Conservation (phyloP, 2,888 invertebrate genomes). For the Lochmaea crataegi region DNA sequence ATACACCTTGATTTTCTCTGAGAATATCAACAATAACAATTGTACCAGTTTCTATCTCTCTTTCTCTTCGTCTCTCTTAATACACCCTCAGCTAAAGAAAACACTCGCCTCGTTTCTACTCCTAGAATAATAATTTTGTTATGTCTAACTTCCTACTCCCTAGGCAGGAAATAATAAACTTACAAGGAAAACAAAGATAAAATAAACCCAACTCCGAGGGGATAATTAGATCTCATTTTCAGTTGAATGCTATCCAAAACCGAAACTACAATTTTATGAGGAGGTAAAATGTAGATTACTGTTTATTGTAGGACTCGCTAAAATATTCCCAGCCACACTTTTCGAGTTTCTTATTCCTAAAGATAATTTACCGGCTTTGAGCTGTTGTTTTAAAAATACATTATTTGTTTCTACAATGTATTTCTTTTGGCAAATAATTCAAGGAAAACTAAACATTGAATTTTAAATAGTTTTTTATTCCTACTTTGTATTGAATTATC, state of each 20-base stretch:
- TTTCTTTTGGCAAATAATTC: background rate
- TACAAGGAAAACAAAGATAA: conserved; percentile 36
- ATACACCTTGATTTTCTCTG: conserved; percentile 16
- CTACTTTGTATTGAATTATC: too few relatives aligned
- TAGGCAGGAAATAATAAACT: conserved; percentile 34
- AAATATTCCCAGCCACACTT: conserved; percentile 6
- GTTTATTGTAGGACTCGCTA: conserved; percentile 12
- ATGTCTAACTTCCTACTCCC: conserved; percentile 34
- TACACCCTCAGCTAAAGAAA: conserved; percentile 23
- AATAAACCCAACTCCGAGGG: conserved; percentile 28
- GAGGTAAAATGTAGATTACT: conserved; percentile 18
- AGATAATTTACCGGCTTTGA: background rate
- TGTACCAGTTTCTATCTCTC: background rate
- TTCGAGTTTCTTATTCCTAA: background rate
- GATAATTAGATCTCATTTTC: conserved; percentile 34
- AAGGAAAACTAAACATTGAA: background rate
- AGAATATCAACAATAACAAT: conserved; percentile 29
- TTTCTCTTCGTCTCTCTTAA: background rate
- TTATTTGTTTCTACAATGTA: background rate
- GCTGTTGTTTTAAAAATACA: background rate
- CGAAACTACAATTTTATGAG: conserved; percentile 19
- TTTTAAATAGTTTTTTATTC: too few relatives aligned
- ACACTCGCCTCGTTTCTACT: conserved; percentile 25
- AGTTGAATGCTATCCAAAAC: conserved; percentile 27
- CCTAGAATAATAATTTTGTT: conserved; percentile 36